phyloP scores from a whole-genome alignment of 2,797 vertebrate genomes.

The Arnoldichthys spilopterus region DNA sequence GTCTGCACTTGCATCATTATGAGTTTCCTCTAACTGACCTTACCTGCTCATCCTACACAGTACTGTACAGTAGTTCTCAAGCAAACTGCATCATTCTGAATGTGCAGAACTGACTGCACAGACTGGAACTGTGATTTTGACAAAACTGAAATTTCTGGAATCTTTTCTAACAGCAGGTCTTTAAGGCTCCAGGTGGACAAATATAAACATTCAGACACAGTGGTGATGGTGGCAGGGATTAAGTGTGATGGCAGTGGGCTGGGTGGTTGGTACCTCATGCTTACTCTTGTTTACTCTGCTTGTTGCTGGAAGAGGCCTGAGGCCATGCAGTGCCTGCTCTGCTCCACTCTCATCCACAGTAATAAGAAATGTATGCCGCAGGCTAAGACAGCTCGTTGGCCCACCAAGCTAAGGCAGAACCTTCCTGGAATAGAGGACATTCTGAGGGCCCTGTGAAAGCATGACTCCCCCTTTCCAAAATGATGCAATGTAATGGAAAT shows the following conservation, averaged over 20 bases:
- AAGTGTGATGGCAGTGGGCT: conserved; percentile 29
- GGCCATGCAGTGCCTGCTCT: conserved; percentile 63
- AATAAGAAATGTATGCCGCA: conserved; percentile 35
- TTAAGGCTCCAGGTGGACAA: conserved; percentile 1
- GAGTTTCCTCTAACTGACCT: background rate
- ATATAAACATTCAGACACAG: conserved; percentile 1
- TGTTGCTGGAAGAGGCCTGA: conserved; percentile 63
- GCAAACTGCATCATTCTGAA: background rate
- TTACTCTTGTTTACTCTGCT: conserved; percentile 62
- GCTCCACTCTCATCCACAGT: conserved; percentile 56
- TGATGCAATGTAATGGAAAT: conserved; percentile 42
- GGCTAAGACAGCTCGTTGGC: conserved; percentile 41
- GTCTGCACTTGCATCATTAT: conserved; percentile 8
- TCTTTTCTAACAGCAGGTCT: background rate
- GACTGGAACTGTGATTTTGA: background rate
- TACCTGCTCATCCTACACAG: background rate
- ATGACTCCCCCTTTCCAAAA: background rate
- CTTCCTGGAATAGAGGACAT: conserved; percentile 28
- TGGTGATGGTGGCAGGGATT: background rate
- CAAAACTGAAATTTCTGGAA: background rate
- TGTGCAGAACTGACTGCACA: background rate
- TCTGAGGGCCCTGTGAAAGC: background rate
- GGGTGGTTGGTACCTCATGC: conserved; percentile 62
- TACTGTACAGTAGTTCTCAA: background rate
- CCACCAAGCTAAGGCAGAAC: conserved; percentile 30